phyloP scores from a whole-genome alignment of 1,140 invertebrate genomes.

The Cydia fagiglandana region DNA sequence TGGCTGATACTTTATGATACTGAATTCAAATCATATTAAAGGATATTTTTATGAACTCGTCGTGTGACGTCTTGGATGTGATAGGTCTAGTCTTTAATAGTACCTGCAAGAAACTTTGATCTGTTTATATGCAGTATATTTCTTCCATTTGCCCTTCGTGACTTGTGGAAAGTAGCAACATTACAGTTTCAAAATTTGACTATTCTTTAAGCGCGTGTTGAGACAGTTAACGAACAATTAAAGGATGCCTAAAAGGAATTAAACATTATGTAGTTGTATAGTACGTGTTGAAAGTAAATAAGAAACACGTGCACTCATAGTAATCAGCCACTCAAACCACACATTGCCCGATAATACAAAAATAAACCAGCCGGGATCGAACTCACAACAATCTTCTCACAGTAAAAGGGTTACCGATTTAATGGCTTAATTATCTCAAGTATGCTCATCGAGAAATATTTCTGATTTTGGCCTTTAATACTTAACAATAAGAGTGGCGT shows the following conservation, averaged over 20 bases:
- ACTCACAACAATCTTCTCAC: constrained; percentile 57
- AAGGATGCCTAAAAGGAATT: no score
- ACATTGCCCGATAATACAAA: constrained; percentile 58
- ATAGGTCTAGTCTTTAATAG: neutral
- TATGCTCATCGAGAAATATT: constrained; percentile 52
- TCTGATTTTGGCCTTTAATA: constrained; percentile 7
- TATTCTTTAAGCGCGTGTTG: neutral
- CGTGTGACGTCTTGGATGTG: neutral
- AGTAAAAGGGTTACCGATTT: constrained; percentile 70
- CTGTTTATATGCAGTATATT: no score
- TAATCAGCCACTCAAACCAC: constrained; percentile 47
- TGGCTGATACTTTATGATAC: neutral
- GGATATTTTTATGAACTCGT: neutral
- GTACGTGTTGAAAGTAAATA: neutral
- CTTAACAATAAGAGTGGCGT: neutral
- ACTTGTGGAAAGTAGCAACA: neutral
- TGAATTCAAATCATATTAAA: neutral
- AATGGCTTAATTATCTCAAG: constrained; percentile 77
- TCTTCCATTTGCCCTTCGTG: no score
- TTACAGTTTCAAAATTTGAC: neutral
- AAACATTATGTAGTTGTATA: neutral
- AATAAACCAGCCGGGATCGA: constrained; percentile 59
- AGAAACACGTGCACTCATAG: constrained; percentile 38
- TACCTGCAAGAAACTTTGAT: neutral
- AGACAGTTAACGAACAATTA: neutral